Evolutionary conservation across 2,888 invertebrate genomes (phyloP), one percentile per base, ranked within the genome.

Genomic region (Drosophila pseudotalamancana): DNA sequence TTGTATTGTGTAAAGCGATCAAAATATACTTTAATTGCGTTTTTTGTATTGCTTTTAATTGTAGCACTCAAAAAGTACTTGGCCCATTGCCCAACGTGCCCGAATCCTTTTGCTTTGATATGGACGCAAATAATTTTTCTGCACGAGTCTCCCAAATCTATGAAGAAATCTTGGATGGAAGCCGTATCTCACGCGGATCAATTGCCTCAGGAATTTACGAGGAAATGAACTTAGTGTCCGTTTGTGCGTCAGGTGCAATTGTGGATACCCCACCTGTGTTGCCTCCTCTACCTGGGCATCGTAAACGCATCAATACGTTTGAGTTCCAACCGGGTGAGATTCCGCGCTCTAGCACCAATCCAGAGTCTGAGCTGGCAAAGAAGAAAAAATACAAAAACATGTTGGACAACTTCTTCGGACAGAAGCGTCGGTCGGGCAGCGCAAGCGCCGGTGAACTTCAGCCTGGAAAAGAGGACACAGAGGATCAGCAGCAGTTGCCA

Each of bases 141-240:
- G 68, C 89, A 8, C 88, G 90, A 2, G 85, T 88, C 27, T 92
- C 92, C 0, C 91, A 90, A 11, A 91, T 91, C 12, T 91, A 91
- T 62, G 92, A 91, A 61, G 91, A 91, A 63, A 92, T 91, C 29
- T 85, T 86, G 6, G 91, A 91, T 54, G 87, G 80, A 12, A 68
- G 90, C 19, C 83, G 89, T 18, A 64, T 85, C 3, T 90, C 91
- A 0, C 86, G 90, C 1, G 83, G 84, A 0, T 92, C 92, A 0
- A 82, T 91, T 29, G 90, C 90, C 0, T 91, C 91, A 0, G 91
- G 91, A 3, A 91, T 91, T 19, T 91, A 91, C 63, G 92, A 92
- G 66, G 92, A 91, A 64, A 92, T 92, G 92, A 91, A 90, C 64
- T 83, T 89, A 1, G 76, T 81, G 4, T 25, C 72, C 1, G 40